These are phyloP conservation scores for Spilarctia lutea DNA, from an alignment of 2,888 invertebrate genomes.

Conservation along the genomic window DNA sequence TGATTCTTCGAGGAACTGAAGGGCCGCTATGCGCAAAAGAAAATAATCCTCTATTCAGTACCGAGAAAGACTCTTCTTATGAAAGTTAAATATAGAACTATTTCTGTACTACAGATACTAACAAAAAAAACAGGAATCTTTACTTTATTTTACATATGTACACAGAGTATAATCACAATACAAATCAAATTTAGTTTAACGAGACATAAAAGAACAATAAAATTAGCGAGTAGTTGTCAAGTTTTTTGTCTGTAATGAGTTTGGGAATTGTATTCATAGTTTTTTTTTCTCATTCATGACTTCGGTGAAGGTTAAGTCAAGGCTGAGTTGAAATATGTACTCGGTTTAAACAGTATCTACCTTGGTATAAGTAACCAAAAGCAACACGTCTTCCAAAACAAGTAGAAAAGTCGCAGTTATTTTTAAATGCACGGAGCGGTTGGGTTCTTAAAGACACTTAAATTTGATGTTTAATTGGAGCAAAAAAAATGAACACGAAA, in stretches of 20 bases:
- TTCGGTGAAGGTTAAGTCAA: background rate
- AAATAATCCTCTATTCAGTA: constrained; percentile 38
- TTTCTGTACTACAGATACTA: background rate
- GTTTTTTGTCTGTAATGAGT: background rate
- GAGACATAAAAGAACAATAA: background rate
- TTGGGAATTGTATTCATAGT: background rate
- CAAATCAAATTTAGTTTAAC: background rate
- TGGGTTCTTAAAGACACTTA: background rate
- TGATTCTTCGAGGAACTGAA: constrained; percentile 61
- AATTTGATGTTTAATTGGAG: background rate
- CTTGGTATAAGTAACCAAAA: background rate
- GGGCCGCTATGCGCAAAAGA: constrained; percentile 38
- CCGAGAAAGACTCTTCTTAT: constrained; percentile 28
- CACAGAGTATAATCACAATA: background rate
- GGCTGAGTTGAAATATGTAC: background rate
- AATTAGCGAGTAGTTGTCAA: background rate
- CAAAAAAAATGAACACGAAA: background rate
- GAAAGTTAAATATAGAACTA: constrained; percentile 2
- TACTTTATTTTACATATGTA: background rate
- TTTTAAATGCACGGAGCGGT: background rate
- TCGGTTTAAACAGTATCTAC: too few relatives aligned
- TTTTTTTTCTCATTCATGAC: background rate
- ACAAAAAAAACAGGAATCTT: background rate
- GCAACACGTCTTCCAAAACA: background rate
- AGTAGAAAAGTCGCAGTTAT: background rate